A percentile compares a stretch with the other conserved stretches of the same genome.
Evolutionary conservation across 1,140 invertebrate species (phyloP).

Genomic region (Laupala kohalensis): DNA sequence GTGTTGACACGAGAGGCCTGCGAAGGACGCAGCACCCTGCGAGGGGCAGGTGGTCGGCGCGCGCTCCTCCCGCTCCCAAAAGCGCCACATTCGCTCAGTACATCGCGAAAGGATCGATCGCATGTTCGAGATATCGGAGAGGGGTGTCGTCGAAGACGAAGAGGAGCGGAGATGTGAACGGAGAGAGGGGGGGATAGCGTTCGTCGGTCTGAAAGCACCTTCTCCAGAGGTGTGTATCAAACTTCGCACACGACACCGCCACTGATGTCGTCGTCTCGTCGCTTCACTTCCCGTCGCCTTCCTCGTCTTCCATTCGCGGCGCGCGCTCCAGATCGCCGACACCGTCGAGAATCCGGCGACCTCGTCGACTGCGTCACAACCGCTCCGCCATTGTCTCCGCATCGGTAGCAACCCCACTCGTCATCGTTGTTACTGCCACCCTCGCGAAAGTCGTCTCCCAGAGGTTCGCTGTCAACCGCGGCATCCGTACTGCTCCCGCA

Average conservation of each 20-base stretch:
- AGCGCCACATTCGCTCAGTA: background rate
- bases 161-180: background rate
- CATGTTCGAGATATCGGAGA: background rate
- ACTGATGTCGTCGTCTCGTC: too few species aligned
- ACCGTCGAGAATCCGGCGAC: too few species aligned
- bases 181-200: background rate
- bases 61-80: too few species aligned
- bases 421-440: background rate
- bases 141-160: background rate
- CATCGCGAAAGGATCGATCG: background rate
- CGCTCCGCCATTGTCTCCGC: too few species aligned
- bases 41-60: too few species aligned
- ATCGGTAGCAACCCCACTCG: too few species aligned
- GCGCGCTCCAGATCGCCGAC: too few species aligned
- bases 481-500: background rate
- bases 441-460: too few species aligned
- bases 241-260: background rate
- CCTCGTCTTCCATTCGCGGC: too few species aligned
- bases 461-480: background rate
- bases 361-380: too few species aligned
- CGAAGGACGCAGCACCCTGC: too few species aligned
- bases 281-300: too few species aligned
- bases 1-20: background rate
- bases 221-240: background rate
- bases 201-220: background rate